Percentiles rank a stretch among this genome's conserved stretches.
phyloP scores from a whole-genome alignment of 2,888 invertebrate genomes.

The Tinea trinotella region DNA sequence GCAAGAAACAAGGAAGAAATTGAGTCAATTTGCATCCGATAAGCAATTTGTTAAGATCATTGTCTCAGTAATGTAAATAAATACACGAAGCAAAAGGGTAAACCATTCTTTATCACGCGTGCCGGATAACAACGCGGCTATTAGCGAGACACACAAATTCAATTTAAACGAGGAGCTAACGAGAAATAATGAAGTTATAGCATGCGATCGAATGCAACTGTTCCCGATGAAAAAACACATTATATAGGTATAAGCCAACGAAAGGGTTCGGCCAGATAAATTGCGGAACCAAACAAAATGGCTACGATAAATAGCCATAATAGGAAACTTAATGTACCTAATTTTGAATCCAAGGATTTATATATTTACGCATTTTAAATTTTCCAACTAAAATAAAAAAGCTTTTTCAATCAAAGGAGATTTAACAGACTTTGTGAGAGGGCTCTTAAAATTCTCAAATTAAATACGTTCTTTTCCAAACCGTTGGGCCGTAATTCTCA shows the following conservation, averaged over 20 bases:
- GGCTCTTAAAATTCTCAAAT: slow-evolving; percentile 16
- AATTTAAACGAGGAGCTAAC: slow-evolving; percentile 45
- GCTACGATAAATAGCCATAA: slow-evolving; percentile 2
- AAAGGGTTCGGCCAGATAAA: slow-evolving; percentile 4
- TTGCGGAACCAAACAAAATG: background rate
- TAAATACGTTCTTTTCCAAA: slow-evolving; percentile 13
- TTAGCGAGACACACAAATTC: slow-evolving; percentile 34
- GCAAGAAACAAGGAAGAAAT: slow-evolving; percentile 16
- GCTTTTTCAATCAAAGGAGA: background rate
- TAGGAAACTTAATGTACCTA: slow-evolving; percentile 1
- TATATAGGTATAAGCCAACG: background rate
- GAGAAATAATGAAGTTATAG: slow-evolving; percentile 42
- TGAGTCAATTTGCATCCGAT: slow-evolving; percentile 14
- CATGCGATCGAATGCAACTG: slow-evolving; percentile 37
- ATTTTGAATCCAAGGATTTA: background rate
- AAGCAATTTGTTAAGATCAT: slow-evolving; percentile 15
- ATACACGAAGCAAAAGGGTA: background rate
- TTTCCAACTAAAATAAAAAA: background rate
- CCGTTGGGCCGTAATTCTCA: slow-evolving; percentile 15
- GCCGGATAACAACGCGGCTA: background rate
- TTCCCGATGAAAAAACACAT: background rate
- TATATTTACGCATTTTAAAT: background rate
- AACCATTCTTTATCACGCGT: slow-evolving; percentile 7
- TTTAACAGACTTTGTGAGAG: background rate
- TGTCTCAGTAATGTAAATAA: slow-evolving; percentile 12